Percentiles rank a stretch among this genome's conserved stretches.
phyloP scores from a whole-genome alignment of 53 echinoderm and acorn worm species.

The Mesocentrotus franciscanus region DNA sequence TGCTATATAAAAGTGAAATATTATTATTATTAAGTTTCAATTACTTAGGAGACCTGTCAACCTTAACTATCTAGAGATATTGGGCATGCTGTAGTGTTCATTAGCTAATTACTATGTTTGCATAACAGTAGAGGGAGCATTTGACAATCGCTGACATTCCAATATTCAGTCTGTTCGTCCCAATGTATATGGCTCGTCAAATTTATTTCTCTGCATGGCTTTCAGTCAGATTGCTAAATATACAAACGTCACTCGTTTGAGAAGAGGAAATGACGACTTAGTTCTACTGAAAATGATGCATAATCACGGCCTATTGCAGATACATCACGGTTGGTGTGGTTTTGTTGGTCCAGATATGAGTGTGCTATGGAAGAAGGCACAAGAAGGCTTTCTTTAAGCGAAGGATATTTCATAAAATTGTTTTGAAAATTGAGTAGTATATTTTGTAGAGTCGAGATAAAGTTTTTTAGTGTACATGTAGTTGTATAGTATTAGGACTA shows the following conservation, averaged over 20 bases:
- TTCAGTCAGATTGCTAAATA: not conserved
- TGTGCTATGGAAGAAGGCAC: not conserved
- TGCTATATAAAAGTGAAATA: not conserved
- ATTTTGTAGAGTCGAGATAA: too few relatives aligned
- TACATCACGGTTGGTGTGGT: not conserved
- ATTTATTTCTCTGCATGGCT: not conserved
- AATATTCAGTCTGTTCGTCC: slow-evolving; percentile 34
- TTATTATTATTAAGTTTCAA: not conserved
- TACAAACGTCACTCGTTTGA: not conserved
- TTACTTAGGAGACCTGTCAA: not conserved
- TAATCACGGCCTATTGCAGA: not conserved
- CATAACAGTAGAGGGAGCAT: slow-evolving; percentile 51
- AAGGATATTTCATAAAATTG: not conserved
- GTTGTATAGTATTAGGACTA: too few relatives aligned
- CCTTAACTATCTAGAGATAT: not conserved
- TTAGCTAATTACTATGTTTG: slow-evolving; percentile 49
- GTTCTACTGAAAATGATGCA: slow-evolving; percentile 36
- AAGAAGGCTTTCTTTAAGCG: too few relatives aligned
- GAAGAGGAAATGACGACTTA: slow-evolving; percentile 41
- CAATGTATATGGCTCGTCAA: not conserved
- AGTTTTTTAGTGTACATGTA: too few relatives aligned
- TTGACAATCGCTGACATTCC: not conserved
- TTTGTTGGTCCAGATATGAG: not conserved
- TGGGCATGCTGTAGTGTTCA: not conserved
- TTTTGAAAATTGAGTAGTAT: not conserved